Conservation (phyloP, 2,888 invertebrate species). For the Papilio gigon region DNA sequence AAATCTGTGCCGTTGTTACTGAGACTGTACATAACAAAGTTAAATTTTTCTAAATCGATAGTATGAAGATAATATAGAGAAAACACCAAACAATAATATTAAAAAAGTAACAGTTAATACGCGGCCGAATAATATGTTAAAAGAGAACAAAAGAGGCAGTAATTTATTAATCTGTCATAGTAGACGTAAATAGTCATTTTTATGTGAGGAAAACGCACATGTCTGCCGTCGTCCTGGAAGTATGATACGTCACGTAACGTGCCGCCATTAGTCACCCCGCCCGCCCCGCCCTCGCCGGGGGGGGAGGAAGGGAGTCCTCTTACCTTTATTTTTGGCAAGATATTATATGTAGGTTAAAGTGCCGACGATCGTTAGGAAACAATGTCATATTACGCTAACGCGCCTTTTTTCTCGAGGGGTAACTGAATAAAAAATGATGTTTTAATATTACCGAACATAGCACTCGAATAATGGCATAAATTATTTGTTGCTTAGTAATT, state of each 20-base stretch:
- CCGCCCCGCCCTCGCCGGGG: conserved; percentile 44
- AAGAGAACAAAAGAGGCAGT: conserved; percentile 41
- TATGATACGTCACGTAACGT: conserved; percentile 55
- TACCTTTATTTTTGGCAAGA: conserved; percentile 40
- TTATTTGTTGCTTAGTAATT: not conserved
- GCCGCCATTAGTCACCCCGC: conserved; percentile 64
- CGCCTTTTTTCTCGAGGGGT: conserved; percentile 13
- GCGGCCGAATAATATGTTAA: conserved; percentile 18
- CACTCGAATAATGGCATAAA: conserved; percentile 9
- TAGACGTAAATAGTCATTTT: conserved; percentile 34
- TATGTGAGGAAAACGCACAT: conserved; percentile 36
- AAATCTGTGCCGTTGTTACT: too few relatives aligned
- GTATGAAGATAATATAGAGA: not conserved
- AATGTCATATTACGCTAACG: conserved; percentile 30
- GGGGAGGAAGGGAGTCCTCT: conserved; percentile 25
- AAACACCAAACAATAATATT: not conserved
- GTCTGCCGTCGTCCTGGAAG: conserved; percentile 39
- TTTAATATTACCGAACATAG: conserved; percentile 22
- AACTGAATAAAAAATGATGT: conserved; percentile 27
- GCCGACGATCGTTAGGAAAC: conserved; percentile 37
- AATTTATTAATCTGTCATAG: conserved; percentile 39
- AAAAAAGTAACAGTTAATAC: conserved; percentile 25
- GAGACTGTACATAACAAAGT: too few relatives aligned
- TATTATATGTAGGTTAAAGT: conserved; percentile 41
- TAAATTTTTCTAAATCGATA: too few relatives aligned